Percentiles rank a stretch among this genome's conserved stretches.
phyloP scores from a whole-genome alignment of 2,113 vertebrate species.

The Oxyruncus cristatus region DNA sequence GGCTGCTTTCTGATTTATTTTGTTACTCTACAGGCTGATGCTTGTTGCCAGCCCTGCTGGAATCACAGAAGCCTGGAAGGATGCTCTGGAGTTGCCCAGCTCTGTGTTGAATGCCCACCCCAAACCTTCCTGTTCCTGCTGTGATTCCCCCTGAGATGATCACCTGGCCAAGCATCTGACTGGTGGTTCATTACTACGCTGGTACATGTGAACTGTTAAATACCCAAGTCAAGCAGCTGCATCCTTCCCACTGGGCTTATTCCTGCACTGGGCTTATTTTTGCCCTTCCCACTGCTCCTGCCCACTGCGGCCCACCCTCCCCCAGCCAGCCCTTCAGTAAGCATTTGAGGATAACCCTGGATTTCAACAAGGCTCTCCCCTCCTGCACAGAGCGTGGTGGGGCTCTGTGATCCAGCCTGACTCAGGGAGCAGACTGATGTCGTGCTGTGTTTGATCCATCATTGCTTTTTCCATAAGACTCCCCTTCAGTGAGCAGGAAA shows the following conservation, averaged over 20 bases:
- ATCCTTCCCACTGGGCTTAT: not conserved
- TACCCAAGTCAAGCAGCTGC: not conserved
- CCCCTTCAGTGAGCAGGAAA: not conserved
- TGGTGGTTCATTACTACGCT: not conserved
- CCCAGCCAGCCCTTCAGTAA: not conserved
- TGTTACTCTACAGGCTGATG: not conserved
- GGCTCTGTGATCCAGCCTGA: not conserved
- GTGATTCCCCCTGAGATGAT: accelerated
- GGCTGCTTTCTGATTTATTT: not conserved
- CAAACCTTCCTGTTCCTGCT: not conserved
- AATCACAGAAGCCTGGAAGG: not conserved
- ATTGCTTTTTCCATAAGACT: not conserved
- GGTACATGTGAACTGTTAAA: not conserved
- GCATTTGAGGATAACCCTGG: not conserved
- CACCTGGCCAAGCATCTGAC: not conserved
- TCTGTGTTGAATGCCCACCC: not conserved
- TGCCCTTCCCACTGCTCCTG: not conserved
- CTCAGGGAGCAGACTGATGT: not conserved
- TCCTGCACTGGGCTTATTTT: not conserved
- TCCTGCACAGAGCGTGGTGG: accelerated
- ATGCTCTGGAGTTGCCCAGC: not conserved
- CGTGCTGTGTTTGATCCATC: not conserved
- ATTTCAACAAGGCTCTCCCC: not conserved
- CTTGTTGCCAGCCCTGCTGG: not conserved
- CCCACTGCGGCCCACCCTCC: accelerated